These are phyloP conservation scores for Orchestia grillus DNA, from an alignment of 1,140 invertebrate species.

Conservation along the genomic window DNA sequence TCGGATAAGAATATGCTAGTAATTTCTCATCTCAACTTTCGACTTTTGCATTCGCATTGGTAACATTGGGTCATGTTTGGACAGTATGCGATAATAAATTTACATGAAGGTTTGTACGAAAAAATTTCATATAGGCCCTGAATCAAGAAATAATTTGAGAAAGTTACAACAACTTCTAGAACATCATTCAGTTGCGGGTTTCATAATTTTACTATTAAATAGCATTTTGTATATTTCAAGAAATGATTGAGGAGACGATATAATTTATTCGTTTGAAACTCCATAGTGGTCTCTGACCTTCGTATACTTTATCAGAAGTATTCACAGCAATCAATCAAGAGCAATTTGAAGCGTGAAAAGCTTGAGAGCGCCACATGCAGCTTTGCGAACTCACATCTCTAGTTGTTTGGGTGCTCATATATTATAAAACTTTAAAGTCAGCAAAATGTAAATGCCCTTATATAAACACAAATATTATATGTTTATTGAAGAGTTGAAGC, in stretches of 20 bases:
- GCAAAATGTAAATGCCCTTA: too few species aligned
- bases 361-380: too few species aligned
- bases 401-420: too few species aligned
- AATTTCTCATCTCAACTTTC: not conserved
- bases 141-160: not conserved
- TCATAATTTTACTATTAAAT: not conserved
- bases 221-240: not conserved
- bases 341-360: not conserved
- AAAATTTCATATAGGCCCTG: not conserved
- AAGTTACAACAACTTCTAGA: not conserved
- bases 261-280: not conserved
- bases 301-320: not conserved
- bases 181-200: not conserved
- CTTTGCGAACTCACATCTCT: too few species aligned
- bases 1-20: not conserved
- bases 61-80: not conserved
- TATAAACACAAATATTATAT: too few species aligned
- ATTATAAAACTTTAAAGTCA: too few species aligned
- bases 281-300: not conserved
- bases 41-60: not conserved
- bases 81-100: not conserved
- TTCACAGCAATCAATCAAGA: not conserved
- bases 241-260: not conserved
- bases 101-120: not conserved
- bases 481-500: too few species aligned